phyloP scores from a whole-genome alignment of 1,140 invertebrate species.

The Phymorhynchus buccinoides region DNA sequence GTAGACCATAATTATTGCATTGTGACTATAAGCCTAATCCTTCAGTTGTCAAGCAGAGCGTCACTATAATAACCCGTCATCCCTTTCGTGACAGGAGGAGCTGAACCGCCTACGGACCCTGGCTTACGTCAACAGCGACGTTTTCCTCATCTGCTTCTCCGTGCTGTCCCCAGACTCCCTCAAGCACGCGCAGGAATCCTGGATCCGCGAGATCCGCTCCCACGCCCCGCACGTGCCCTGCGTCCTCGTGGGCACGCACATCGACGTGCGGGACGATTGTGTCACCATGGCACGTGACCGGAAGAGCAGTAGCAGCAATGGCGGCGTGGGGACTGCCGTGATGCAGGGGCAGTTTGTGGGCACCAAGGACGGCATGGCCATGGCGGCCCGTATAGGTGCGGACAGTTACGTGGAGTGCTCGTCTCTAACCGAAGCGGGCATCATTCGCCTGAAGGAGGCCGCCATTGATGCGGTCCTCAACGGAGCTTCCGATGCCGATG shows the following conservation, averaged over 20 bases:
- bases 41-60: neutral
- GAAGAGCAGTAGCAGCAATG: neutral
- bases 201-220: slow-evolving; percentile 77
- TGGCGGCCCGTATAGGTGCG: slow-evolving; percentile 81
- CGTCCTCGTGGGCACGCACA: slow-evolving; percentile 80
- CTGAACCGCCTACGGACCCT: slow-evolving; percentile 93
- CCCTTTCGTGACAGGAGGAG: slow-evolving; percentile 81
- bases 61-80: neutral
- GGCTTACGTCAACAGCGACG: slow-evolving; percentile 97
- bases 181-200: slow-evolving; percentile 95
- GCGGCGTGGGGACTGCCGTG: neutral
- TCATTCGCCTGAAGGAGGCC: slow-evolving; percentile 70
- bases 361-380: slow-evolving; percentile 81
- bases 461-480: slow-evolving; percentile 47
- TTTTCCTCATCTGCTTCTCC: slow-evolving; percentile 99
- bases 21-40: too few species aligned
- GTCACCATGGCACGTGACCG: neutral
- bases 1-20: too few species aligned
- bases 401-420: slow-evolving; percentile 93
- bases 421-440: slow-evolving; percentile 89
- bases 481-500: slow-evolving; percentile 28
- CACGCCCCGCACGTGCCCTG: slow-evolving; percentile 87
- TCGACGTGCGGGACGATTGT: slow-evolving; percentile 53
- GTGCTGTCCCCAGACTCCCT: slow-evolving; percentile 97
- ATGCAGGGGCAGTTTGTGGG: slow-evolving; percentile 75